Percentiles rank a stretch among this genome's conserved stretches.
Evolutionary conservation across 2,113 vertebrate genomes (phyloP).

Genomic region (Dicentrarchus labrax): DNA sequence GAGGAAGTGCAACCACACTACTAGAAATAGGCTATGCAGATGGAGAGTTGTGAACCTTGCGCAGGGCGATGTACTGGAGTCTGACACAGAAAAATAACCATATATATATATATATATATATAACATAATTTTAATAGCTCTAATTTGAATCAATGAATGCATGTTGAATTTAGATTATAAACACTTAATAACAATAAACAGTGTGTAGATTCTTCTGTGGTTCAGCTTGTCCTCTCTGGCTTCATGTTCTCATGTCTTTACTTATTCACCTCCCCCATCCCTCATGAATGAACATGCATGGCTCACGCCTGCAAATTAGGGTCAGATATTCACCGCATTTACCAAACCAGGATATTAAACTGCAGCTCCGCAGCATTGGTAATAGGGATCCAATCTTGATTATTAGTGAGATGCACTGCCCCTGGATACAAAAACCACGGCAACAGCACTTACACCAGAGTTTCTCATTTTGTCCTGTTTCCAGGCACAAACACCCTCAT

Average conservation of each 20-base stretch:
- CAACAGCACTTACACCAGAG: conserved; percentile 11
- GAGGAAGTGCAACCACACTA: not conserved
- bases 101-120: too few relatives aligned
- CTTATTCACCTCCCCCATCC: conserved; percentile 52
- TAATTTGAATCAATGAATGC: not conserved
- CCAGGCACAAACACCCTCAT: conserved; percentile 27
- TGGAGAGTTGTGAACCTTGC: not conserved
- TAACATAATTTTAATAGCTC: not conserved
- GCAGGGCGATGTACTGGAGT: not conserved
- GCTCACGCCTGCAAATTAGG: conserved; percentile 67
- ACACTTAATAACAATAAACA: not conserved
- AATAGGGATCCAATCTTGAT: conserved; percentile 17
- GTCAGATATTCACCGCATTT: conserved; percentile 61
- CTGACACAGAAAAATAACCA: not conserved
- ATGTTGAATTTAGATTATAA: not conserved
- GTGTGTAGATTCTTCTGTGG: not conserved
- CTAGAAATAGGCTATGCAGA: conserved; percentile 11
- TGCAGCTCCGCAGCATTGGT: conserved; percentile 8
- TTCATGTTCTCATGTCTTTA: conserved; percentile 15
- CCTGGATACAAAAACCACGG: conserved; percentile 37
- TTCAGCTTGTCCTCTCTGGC: not conserved
- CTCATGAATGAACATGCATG: conserved; percentile 52
- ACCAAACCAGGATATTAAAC: conserved; percentile 35
- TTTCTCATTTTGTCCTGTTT: conserved; percentile 25
- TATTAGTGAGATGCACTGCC: conserved; percentile 5